These are phyloP conservation scores for Halcyon leucocephala DNA, from an alignment of 2,797 vertebrate species.

Conservation along the genomic window DNA sequence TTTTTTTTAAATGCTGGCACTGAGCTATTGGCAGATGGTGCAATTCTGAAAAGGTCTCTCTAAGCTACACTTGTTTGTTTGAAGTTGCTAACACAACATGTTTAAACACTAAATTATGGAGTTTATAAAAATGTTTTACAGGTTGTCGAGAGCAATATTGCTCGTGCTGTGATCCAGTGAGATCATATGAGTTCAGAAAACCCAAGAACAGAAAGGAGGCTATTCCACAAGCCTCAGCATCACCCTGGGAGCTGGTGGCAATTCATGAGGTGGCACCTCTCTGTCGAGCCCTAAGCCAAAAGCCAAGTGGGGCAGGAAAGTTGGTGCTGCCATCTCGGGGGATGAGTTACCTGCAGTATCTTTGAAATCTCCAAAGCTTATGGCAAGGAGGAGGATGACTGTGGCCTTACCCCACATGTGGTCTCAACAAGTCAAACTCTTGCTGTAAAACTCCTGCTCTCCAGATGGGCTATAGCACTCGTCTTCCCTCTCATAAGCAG, in stretches of 20 bases:
- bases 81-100: background rate
- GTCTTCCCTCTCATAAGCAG: background rate
- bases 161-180: background rate
- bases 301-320: background rate
- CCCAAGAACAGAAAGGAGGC: background rate
- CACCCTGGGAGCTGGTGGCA: background rate
- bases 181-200: background rate
- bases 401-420: rapidly evolving
- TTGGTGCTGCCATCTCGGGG: rapidly evolving
- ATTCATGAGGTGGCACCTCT: background rate
- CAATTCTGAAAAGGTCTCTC: background rate
- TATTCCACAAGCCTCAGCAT: background rate
- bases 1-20: background rate
- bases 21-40: background rate
- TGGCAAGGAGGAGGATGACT: background rate
- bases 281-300: background rate
- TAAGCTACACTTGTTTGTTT: background rate
- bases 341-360: background rate
- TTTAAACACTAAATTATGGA: background rate
- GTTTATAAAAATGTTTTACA: constrained; percentile 26
- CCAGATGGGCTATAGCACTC: background rate
- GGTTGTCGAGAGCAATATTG: background rate
- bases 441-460: background rate
- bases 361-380: background rate
- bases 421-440: rapidly evolving